phyloP scores from a whole-genome alignment of 2,797 vertebrate genomes.

The Pantherophis vulpinus region DNA sequence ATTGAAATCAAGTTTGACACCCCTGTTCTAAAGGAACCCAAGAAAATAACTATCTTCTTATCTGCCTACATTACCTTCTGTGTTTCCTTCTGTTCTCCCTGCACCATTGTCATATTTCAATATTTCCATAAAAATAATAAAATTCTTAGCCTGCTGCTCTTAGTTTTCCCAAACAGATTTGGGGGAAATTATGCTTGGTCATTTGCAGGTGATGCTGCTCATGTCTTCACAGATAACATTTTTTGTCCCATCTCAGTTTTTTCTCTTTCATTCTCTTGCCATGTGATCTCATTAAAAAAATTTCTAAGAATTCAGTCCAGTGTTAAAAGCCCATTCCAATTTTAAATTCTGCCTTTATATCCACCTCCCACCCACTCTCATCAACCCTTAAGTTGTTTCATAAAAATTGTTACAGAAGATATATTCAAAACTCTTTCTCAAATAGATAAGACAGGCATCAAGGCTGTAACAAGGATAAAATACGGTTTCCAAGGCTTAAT shows the following conservation, averaged over 20 bases:
- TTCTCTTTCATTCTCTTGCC: slow-evolving; percentile 60
- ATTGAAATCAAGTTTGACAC: too few relatives aligned
- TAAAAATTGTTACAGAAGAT: slow-evolving; percentile 16
- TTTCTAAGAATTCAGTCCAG: slow-evolving; percentile 64
- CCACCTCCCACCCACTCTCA: slow-evolving; percentile 9
- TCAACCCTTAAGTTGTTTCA: slow-evolving; percentile 36
- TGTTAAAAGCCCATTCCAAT: slow-evolving; percentile 54
- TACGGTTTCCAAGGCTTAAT: slow-evolving; percentile 41
- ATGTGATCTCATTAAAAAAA: slow-evolving; percentile 59
- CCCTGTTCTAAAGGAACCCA: not conserved
- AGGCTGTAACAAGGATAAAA: slow-evolving; percentile 43
- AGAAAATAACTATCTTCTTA: not conserved
- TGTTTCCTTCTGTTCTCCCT: not conserved
- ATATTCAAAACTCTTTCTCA: slow-evolving; percentile 50
- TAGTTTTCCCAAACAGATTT: not conserved
- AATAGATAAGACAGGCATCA: slow-evolving; percentile 39
- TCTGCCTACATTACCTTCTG: not conserved
- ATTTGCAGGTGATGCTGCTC: not conserved
- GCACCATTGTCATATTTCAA: not conserved
- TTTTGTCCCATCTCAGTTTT: not conserved
- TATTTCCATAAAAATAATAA: not conserved
- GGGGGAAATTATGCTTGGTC: not conserved
- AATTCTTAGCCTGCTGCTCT: not conserved
- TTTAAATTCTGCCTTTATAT: slow-evolving; percentile 54
- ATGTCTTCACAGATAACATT: not conserved